Percentiles rank a stretch among this genome's conserved stretches.
phyloP scores from a whole-genome alignment of 92 coral and sea anemone genomes.

The Galaxea fascicularis region DNA sequence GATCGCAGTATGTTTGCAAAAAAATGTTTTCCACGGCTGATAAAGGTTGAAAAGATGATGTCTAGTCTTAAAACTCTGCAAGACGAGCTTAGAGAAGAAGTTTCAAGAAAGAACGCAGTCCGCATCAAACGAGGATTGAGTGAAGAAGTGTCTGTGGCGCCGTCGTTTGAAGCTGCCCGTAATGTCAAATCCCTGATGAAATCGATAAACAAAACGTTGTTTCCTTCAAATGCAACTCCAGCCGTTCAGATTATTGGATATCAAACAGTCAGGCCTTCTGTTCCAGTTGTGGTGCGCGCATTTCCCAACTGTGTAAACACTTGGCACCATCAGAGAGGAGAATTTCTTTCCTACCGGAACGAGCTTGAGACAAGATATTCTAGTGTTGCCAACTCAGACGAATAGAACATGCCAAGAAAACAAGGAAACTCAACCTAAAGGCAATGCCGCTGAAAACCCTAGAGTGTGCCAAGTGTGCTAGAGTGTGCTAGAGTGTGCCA shows the following conservation, averaged over 20 bases:
- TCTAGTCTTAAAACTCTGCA: neutral
- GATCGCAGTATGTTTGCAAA: slow-evolving; percentile 35
- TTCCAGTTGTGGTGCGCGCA: slow-evolving; percentile 7
- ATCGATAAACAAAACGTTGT: neutral
- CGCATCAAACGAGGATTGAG: slow-evolving; percentile 25
- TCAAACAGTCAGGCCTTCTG: slow-evolving; percentile 11
- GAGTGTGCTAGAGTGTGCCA: too few relatives aligned
- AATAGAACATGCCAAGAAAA: neutral
- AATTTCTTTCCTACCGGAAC: slow-evolving; percentile 8
- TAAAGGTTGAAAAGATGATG: neutral
- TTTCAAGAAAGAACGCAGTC: neutral
- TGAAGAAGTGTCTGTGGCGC: neutral
- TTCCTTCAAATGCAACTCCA: neutral
- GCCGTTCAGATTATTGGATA: neutral
- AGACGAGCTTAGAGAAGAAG: slow-evolving; percentile 4
- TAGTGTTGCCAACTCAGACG: neutral
- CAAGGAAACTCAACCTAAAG: neutral
- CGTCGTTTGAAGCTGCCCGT: neutral
- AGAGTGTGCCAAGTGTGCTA: too few relatives aligned
- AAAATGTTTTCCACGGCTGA: slow-evolving; percentile 21
- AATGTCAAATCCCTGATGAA: too few relatives aligned
- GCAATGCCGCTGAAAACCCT: neutral
- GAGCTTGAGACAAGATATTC: neutral
- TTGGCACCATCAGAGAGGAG: too few relatives aligned
- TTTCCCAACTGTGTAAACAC: slow-evolving; percentile 21